Evolutionary conservation across 1,140 invertebrate genomes (phyloP), one percentile per base, ranked within the genome.

Genomic region (Achroia grisella): DNA sequence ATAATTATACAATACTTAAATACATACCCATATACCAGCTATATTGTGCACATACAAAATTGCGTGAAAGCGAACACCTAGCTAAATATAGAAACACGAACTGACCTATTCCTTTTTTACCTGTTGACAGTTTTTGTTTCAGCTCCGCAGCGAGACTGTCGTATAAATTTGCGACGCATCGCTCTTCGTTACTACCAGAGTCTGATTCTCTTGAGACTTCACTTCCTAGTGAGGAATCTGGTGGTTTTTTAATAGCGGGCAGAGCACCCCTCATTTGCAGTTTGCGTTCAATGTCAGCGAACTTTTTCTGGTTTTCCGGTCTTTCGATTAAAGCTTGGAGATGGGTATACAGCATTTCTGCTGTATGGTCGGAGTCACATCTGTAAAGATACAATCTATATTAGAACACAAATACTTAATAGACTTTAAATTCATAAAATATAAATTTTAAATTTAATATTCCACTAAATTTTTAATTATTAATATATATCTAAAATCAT

Each of bases 321-420:
- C 93, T 78, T 35, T 93, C 92, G 11, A 96, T 93, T 33, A 98
- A 83, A 8, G 91, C 89, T 68, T 94, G 91, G 35, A 98, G 79
- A 70, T 97, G 96, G 1, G 90, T 88, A 46, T 91, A 91, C 44
- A 98, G 89, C 49, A 96, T 89, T 43, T 92, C 89, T 0, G 97
- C 97, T 4, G 97, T 99, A 65, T 97, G 93, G 11, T 96, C 91
- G 9, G 95, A 96, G 77, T 98, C 97, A 80, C 97, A 99, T 81
- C 81, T 85, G 72, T 45, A n/a, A 44, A 67, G 5, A 48, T 45
- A 45, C 17, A 31, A 27, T 27, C 12, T 49, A 41, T 14, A 37
- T 41, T 30, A 32, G 39, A 4, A 1, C 29, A 23, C 2, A 23
- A 6, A 23, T 3, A 3, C 2, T 23, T 23, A 23, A 2, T 23